These are phyloP conservation scores for Onychomys leucogaster DNA, from an alignment of 2,797 vertebrate species.

Conservation along the genomic window DNA sequence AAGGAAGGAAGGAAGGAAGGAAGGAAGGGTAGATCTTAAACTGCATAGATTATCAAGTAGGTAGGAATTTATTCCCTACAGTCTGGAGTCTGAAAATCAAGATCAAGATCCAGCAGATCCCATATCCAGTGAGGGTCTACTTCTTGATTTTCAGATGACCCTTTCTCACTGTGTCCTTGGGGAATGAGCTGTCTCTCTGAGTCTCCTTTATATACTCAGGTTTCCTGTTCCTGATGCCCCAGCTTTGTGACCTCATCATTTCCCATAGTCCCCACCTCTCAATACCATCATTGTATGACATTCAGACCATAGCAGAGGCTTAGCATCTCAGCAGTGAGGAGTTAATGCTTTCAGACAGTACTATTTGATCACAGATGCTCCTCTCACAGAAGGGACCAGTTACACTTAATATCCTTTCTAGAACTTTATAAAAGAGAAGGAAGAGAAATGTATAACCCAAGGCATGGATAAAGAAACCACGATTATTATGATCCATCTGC, in stretches of 20 bases:
- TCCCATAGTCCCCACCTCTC: fast-evolving
- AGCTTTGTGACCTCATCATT: background rate
- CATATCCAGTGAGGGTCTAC: background rate
- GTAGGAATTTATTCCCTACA: too few relatives aligned
- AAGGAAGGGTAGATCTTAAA: too few relatives aligned
- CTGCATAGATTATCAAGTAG: background rate
- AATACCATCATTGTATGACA: too few relatives aligned
- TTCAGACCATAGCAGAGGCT: background rate
- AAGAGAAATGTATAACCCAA: too few relatives aligned
- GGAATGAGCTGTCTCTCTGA: background rate
- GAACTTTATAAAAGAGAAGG: background rate
- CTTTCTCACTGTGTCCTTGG: background rate
- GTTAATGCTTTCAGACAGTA: fast-evolving
- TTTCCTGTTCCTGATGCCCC: background rate
- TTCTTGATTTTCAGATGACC: background rate
- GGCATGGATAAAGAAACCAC: background rate
- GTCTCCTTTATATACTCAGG: background rate
- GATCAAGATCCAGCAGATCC: fast-evolving
- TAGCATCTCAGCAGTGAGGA: background rate
- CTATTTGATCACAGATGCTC: background rate
- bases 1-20: background rate
- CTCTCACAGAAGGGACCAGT: background rate
- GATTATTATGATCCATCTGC: background rate
- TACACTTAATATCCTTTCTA: background rate
- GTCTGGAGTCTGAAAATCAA: background rate